phyloP scores from a whole-genome alignment of 2,888 invertebrate species.

The Phymatocera aterrima region DNA sequence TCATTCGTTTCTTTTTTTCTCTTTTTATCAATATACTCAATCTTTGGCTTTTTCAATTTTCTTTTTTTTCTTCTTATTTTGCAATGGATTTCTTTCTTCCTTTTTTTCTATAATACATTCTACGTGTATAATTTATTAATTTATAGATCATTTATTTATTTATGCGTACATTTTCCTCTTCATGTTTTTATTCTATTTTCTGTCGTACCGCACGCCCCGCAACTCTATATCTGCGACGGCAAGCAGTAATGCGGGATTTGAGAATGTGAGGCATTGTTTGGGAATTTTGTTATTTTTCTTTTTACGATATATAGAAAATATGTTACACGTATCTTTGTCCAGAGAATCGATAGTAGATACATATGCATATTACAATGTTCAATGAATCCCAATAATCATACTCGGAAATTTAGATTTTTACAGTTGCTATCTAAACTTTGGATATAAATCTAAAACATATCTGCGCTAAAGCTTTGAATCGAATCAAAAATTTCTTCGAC shows the following conservation, averaged over 20 bases:
- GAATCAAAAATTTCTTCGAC: no score
- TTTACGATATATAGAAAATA: neutral
- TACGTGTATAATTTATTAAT: constrained; percentile 23
- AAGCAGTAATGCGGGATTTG: constrained; percentile 25
- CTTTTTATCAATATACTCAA: constrained; percentile 59
- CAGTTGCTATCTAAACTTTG: no score
- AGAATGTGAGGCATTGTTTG: constrained; percentile 26
- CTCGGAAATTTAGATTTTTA: no score
- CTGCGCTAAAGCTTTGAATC: no score
- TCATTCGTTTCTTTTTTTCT: constrained; percentile 61
- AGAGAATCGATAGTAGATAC: no score
- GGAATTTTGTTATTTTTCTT: neutral
- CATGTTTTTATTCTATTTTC: no score
- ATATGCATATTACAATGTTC: no score
- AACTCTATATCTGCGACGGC: neutral
- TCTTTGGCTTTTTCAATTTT: constrained; percentile 62
- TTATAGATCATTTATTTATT: neutral
- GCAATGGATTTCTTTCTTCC: constrained; percentile 46
- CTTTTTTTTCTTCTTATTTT: constrained; percentile 34
- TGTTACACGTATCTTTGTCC: neutral
- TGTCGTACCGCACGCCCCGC: neutral
- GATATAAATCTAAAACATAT: no score
- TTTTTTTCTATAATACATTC: constrained; percentile 40
- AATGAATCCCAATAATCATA: no score
- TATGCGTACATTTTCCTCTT: constrained; percentile 18